Base-by-base conservation (phyloP, 2,888 invertebrate genomes). In the Sminthurides aquaticus region DNA sequence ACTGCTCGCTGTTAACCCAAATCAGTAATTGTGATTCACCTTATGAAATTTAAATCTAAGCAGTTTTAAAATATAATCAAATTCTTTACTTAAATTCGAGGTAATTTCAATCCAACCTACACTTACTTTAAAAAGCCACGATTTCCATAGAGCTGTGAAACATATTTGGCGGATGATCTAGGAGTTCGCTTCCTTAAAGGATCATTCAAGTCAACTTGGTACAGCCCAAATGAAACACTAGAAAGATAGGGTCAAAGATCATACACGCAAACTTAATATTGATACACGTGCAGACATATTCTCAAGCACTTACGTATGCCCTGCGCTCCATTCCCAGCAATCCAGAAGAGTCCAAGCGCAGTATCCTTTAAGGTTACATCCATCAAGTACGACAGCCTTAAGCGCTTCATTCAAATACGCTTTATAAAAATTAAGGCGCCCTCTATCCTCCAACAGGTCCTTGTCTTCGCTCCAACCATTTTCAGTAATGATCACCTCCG, bases 141-240 rank as follows among this genome's bases (percentile, higher is more conserved):
- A 24, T 69, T 59, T 1, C 49, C 48, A 34, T 69, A 67, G 18
- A 74, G 24, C 27, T 66, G 22, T 2, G 65, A 57, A 67, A 76
- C 77, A 71, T 71, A 78, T 49, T 63, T 57, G 11, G 78, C 78
- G 2, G 79, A 79, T 1, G 72, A 74, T 65, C 79, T 79, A 3
- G 67, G 67, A 3, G 52, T 43, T 20, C 69, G 34, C 18, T 57
- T 54, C 15, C 59, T 20, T 18, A 60, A 48, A 15, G 69, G 67
- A 54, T 67, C 62, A 15, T 61, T 49, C 20, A 65, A 60, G 59
- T 68, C 64, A n/a, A 68, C 62, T 29, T 57, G 34, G 29, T 66
- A 55, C 24, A 66, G 57, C 2, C 68, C 68, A 64, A 68, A 68
- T 20, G 52, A 29, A 49, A 60, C 58, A 2, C 67, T 68, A 11